phyloP scores from a whole-genome alignment of 1,140 invertebrate species.

The Megalonaias nervosa region DNA sequence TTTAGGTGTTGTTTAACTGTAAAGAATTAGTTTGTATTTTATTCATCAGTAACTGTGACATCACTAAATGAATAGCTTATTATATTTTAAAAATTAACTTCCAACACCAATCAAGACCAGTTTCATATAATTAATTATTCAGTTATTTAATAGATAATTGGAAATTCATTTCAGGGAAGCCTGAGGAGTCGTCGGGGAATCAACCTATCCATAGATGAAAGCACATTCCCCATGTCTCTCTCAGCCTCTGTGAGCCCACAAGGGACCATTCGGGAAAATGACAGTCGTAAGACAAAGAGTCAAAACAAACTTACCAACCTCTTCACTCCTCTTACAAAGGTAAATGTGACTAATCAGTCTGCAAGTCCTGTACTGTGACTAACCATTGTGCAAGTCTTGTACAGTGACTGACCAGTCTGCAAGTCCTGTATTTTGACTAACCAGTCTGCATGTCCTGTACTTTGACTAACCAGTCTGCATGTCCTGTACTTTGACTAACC shows the following conservation, averaged over 20 bases:
- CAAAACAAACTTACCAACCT: slow-evolving; percentile 57
- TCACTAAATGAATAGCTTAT: not conserved
- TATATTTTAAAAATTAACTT: not conserved
- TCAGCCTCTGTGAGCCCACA: slow-evolving; percentile 51
- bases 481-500: too few relatives aligned
- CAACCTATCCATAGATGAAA: slow-evolving; percentile 61
- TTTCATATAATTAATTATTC: not conserved
- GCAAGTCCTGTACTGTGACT: too few relatives aligned
- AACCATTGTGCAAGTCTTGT: too few relatives aligned
- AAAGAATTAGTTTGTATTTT: not conserved
- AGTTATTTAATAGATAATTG: not conserved
- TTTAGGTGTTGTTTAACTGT: not conserved
- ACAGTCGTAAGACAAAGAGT: slow-evolving; percentile 49
- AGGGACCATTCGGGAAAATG: slow-evolving; percentile 52
- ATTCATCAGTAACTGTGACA: not conserved
- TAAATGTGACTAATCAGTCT: slow-evolving; percentile 21
- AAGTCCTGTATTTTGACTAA: too few relatives aligned
- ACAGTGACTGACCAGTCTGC: too few relatives aligned
- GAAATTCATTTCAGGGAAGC: slow-evolving; percentile 45
- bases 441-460: too few relatives aligned
- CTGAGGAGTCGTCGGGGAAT: slow-evolving; percentile 48
- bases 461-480: too few relatives aligned
- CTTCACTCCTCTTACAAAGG: slow-evolving; percentile 56
- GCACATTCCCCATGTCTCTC: slow-evolving; percentile 39
- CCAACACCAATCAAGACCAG: not conserved